Evolutionary conservation across 1,140 invertebrate genomes (phyloP).

Genomic region (Drosophila miranda): DNA sequence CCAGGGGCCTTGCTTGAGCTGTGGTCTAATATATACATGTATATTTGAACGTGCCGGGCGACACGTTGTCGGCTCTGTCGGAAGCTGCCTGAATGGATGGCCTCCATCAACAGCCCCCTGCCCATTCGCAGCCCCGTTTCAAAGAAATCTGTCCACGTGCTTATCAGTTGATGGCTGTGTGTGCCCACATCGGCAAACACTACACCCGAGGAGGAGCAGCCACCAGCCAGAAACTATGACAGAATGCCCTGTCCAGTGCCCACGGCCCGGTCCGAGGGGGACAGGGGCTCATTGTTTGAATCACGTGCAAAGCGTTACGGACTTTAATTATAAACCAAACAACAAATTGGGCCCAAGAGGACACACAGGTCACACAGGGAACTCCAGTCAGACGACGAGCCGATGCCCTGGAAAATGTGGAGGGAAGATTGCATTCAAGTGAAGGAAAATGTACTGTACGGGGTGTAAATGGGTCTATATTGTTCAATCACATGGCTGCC

Average conservation of each 20-base stretch:
- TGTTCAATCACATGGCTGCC: too few species aligned
- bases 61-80: conserved; percentile 31
- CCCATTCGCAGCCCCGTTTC: neutral
- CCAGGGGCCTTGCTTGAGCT: conserved; percentile 1
- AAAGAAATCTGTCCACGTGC: conserved; percentile 49
- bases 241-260: neutral
- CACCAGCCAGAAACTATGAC: conserved; percentile 14
- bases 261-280: too few species aligned
- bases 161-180: conserved; percentile 18
- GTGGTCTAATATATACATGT: conserved; percentile 12
- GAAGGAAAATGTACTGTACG: too few species aligned
- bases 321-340: conserved; percentile 33
- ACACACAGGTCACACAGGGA: neutral
- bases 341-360: conserved; percentile 2
- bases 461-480: too few species aligned
- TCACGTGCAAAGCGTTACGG: conserved; percentile 35
- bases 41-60: conserved; percentile 44
- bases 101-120: neutral
- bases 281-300: conserved; percentile 35
- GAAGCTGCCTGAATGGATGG: conserved; percentile 23
- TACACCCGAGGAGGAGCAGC: conserved; percentile 3
- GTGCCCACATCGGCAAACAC: conserved; percentile 14
- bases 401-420: too few species aligned
- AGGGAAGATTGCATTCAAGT: too few species aligned
- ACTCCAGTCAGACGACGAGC: too few species aligned